Conservation (phyloP, 1,140 invertebrate genomes). For the Paralvinella palmiformis region DNA sequence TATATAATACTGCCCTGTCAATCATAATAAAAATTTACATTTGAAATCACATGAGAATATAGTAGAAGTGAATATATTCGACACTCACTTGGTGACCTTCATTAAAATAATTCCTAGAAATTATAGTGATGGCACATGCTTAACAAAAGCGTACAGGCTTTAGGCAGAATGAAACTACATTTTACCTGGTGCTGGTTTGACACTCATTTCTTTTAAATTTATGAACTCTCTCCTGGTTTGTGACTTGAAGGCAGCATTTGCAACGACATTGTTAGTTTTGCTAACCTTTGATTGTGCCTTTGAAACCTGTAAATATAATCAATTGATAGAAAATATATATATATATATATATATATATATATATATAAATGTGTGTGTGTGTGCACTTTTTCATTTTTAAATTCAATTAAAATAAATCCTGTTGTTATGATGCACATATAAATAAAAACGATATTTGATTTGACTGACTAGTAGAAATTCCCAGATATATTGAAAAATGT, state of each 20-base stretch:
- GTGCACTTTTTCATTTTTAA: background rate
- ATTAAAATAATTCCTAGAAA: no score
- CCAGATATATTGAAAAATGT: background rate
- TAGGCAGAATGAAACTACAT: background rate
- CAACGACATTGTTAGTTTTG: constrained; percentile 40
- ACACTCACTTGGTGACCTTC: no score
- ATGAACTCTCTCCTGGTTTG: constrained; percentile 36
- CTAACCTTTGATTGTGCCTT: no score
- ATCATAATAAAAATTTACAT: no score
- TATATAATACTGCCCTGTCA: constrained; percentile 42
- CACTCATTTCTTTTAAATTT: constrained; percentile 25
- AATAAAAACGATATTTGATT: no score
- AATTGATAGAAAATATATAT: no score
- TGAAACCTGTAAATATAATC: no score
- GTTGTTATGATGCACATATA: no score
- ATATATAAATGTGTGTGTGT: background rate
- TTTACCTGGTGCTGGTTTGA: constrained; percentile 39
- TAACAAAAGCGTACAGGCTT: background rate
- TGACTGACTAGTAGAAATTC: background rate
- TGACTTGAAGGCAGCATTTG: constrained; percentile 43
- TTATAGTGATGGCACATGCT: no score
- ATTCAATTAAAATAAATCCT: no score
- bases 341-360: background rate
- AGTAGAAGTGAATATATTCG: no score
- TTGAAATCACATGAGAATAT: no score